A percentile compares a stretch with the other conserved stretches of the same genome.
Conservation (phyloP, 2,888 invertebrate genomes). For the Leucophenga montana region DNA sequence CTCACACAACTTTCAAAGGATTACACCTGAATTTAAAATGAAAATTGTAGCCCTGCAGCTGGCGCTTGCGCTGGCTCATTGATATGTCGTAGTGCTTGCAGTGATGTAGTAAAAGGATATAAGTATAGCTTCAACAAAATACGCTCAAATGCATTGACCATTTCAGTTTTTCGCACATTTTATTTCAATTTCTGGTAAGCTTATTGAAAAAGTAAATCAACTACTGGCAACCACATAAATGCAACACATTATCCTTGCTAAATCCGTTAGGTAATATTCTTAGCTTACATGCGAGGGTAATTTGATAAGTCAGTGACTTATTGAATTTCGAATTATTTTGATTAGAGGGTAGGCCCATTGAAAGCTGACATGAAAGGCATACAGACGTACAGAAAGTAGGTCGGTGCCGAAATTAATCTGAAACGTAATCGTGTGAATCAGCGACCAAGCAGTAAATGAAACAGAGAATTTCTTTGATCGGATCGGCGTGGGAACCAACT, state of each 20-base stretch:
- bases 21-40: slow-evolving; percentile 48
- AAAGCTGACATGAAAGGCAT: too few relatives aligned
- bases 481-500: too few relatives aligned
- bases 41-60: slow-evolving; percentile 39
- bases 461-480: too few relatives aligned
- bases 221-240: not conserved
- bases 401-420: too few relatives aligned
- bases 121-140: slow-evolving; percentile 40
- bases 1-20: not conserved
- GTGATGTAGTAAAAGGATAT: slow-evolving; percentile 4
- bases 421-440: too few relatives aligned
- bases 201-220: not conserved
- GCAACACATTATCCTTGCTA: slow-evolving; percentile 5
- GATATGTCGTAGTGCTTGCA: not conserved
- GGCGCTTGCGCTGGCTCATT: slow-evolving; percentile 1
- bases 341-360: too few relatives aligned
- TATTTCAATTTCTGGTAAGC: too few relatives aligned
- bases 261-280: not conserved
- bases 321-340: too few relatives aligned
- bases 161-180: not conserved
- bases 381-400: too few relatives aligned
- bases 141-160: slow-evolving; percentile 57
- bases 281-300: not conserved
- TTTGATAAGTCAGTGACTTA: too few relatives aligned
- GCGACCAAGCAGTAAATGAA: too few relatives aligned